Percentiles rank a stretch among this genome's conserved stretches.
Conservation (phyloP, 2,797 vertebrate species). For the Hippopotamyrus pictus region DNA sequence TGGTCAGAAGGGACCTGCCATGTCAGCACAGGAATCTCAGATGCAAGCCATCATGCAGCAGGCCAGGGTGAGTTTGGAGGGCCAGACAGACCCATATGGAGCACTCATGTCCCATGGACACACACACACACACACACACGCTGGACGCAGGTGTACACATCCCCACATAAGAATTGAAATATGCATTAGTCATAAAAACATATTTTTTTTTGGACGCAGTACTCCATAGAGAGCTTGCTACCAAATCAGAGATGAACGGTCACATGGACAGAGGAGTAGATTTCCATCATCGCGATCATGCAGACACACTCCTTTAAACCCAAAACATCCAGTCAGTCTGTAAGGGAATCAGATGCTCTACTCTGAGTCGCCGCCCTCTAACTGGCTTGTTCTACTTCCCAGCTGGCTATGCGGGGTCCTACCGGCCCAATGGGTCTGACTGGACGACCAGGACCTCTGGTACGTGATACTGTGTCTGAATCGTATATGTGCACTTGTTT, state of each 20-base stretch:
- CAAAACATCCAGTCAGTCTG: neutral
- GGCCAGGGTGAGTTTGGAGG: constrained; percentile 69
- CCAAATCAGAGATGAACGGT: neutral
- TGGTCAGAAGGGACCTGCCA: constrained; percentile 66
- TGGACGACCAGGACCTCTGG: constrained; percentile 82
- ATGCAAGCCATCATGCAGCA: constrained; percentile 95
- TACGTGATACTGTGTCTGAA: constrained; percentile 50
- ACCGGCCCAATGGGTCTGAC: constrained; percentile 94
- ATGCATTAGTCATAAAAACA: neutral
- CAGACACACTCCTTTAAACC: neutral
- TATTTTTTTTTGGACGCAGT: neutral
- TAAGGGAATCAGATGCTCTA: neutral
- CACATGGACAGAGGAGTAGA: neutral
- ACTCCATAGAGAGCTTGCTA: neutral
- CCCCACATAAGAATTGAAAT: neutral
- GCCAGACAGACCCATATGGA: neutral
- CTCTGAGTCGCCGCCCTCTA: neutral
- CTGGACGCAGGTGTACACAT: neutral
- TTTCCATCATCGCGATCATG: neutral
- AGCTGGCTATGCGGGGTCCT: constrained; percentile 88
- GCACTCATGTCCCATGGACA: neutral
- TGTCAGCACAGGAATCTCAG: constrained; percentile 91
- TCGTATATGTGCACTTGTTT: neutral
- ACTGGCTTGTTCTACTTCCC: constrained; percentile 27
- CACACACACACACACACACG: neutral